phyloP scores from a whole-genome alignment of 2,797 vertebrate genomes.

The Sebastes diploproa region DNA sequence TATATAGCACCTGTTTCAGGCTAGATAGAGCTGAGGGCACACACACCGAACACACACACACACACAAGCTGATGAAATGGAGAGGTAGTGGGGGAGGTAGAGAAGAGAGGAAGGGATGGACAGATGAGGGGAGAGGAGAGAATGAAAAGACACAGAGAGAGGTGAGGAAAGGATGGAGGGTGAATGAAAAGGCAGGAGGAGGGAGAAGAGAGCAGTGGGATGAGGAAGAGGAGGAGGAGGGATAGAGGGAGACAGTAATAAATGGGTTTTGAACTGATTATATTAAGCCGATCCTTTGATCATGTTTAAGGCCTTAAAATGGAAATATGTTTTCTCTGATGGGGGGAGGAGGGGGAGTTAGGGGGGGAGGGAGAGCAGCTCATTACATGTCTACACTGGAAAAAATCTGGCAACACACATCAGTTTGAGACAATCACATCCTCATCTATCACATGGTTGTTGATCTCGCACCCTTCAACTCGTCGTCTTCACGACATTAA shows the following conservation, averaged over 20 bases:
- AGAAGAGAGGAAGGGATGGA: constrained; percentile 42
- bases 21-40: constrained; percentile 89
- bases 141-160: constrained; percentile 49
- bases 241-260: constrained; percentile 84
- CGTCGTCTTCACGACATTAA: background rate
- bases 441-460: background rate
- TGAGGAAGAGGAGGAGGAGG: background rate
- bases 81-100: constrained; percentile 48
- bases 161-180: constrained; percentile 32
- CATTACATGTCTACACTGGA: constrained; percentile 57
- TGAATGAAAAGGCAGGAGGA: constrained; percentile 23
- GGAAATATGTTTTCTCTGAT: constrained; percentile 94
- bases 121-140: constrained; percentile 32
- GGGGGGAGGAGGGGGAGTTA: constrained; percentile 65
- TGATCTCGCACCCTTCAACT: background rate
- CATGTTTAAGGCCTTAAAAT: constrained; percentile 97
- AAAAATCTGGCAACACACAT: constrained; percentile 22
- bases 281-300: constrained; percentile 99
- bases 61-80: constrained; percentile 54
- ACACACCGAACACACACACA: constrained; percentile 21
- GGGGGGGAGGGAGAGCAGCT: constrained; percentile 14
- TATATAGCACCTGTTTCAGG: constrained; percentile 98
- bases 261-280: constrained; percentile 99
- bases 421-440: background rate
- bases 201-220: constrained; percentile 1